These are phyloP conservation scores for Fragum fragum DNA, from an alignment of 2,888 invertebrate genomes.

Conservation along the genomic window DNA sequence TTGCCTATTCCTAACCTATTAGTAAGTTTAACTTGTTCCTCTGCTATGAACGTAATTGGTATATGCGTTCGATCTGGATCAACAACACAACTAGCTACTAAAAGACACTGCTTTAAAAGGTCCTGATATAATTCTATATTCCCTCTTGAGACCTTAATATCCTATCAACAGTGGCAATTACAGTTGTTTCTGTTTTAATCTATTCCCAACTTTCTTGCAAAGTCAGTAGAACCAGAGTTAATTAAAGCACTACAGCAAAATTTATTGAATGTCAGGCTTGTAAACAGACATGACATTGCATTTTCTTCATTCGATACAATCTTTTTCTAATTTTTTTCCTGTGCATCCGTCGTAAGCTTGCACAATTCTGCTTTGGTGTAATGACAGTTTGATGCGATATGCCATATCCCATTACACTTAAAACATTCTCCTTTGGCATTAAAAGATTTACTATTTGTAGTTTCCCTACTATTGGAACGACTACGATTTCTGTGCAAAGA, in stretches of 20 bases:
- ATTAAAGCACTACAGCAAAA: slow-evolving; percentile 16
- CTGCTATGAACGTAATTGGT: too few species aligned
- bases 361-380: slow-evolving; percentile 34
- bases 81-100: too few species aligned
- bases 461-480: slow-evolving; percentile 28
- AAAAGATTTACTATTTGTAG: neutral
- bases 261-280: neutral
- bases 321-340: neutral
- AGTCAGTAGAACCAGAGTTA: slow-evolving; percentile 18
- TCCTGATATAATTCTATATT: too few species aligned
- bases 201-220: too few species aligned
- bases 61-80: too few species aligned
- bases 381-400: slow-evolving; percentile 28
- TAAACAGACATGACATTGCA: neutral
- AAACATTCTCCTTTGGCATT: slow-evolving; percentile 23
- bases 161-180: too few species aligned
- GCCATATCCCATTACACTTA: slow-evolving; percentile 37
- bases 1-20: too few species aligned
- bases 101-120: too few species aligned
- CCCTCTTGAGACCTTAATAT: too few species aligned
- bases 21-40: too few species aligned
- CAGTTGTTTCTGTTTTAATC: too few species aligned
- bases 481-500: slow-evolving; percentile 19
- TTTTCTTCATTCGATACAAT: neutral
- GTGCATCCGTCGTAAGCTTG: neutral